phyloP scores from a whole-genome alignment of 2,113 vertebrate species.

The Callopanchax toddi region DNA sequence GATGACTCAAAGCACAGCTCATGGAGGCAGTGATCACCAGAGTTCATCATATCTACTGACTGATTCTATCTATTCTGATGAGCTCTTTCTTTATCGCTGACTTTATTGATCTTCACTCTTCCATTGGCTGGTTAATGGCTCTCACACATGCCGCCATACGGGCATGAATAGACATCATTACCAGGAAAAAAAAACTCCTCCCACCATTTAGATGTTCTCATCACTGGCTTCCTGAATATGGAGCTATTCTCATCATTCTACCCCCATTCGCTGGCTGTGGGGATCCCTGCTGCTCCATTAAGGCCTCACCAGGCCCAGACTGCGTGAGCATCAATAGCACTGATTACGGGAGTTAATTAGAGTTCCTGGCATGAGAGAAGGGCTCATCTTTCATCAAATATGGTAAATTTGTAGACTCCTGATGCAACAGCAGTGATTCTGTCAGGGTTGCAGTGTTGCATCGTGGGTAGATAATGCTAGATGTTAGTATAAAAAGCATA shows the following conservation, averaged over 20 bases:
- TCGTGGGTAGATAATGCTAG: slow-evolving; percentile 26
- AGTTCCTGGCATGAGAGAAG: slow-evolving; percentile 30
- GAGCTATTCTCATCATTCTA: slow-evolving; percentile 57
- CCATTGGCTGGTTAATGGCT: slow-evolving; percentile 32
- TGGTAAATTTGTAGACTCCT: slow-evolving; percentile 35
- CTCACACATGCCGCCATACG: slow-evolving; percentile 2
- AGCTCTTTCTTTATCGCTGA: not conserved
- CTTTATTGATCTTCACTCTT: not conserved
- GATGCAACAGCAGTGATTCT: slow-evolving; percentile 41
- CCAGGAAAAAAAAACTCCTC: slow-evolving; percentile 51
- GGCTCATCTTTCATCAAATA: slow-evolving; percentile 43
- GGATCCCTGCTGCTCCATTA: slow-evolving; percentile 61
- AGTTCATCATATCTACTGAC: not conserved
- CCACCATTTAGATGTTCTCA: slow-evolving; percentile 56
- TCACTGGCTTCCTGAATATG: slow-evolving; percentile 42
- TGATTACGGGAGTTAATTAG: slow-evolving; percentile 72
- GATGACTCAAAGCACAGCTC: slow-evolving; percentile 27
- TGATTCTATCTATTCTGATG: slow-evolving; percentile 13
- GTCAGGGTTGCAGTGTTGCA: slow-evolving; percentile 35
- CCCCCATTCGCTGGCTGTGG: slow-evolving; percentile 48
- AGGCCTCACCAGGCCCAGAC: slow-evolving; percentile 52
- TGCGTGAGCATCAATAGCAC: slow-evolving; percentile 56
- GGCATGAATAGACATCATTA: slow-evolving; percentile 19
- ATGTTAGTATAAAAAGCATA: slow-evolving; percentile 26
- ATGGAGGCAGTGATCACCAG: not conserved